Evolutionary conservation across 2,888 invertebrate genomes (phyloP).

Genomic region (Adineta ricciae): DNA sequence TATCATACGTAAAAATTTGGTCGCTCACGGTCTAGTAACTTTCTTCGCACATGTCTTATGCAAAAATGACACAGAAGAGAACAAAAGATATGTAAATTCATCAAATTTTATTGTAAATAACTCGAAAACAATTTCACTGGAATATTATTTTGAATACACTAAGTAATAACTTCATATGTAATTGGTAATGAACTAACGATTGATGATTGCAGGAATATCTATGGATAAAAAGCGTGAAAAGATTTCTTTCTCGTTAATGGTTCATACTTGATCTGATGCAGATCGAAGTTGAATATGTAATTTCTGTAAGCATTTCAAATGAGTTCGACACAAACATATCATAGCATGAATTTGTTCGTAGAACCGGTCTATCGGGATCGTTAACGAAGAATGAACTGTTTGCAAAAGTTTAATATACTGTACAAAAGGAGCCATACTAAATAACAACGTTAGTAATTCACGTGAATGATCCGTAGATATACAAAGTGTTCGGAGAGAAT

Average conservation of each 20-base stretch:
- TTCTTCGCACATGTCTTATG: no score
- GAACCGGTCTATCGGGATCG: background rate
- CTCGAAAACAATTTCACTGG: no score
- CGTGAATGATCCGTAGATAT: background rate
- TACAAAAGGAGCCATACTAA: background rate
- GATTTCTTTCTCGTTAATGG: background rate
- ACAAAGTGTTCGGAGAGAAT: background rate
- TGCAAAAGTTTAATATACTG: background rate
- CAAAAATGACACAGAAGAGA: no score
- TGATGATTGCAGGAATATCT: background rate
- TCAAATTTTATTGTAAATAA: no score
- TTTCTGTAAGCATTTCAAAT: background rate
- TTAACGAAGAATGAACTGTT: background rate
- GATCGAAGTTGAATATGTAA: background rate
- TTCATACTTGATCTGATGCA: background rate
- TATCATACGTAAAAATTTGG: no score
- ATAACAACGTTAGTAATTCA: background rate
- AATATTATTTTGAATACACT: background rate
- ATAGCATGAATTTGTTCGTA: background rate
- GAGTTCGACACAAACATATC: background rate
- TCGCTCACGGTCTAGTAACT: no score
- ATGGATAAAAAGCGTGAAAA: background rate
- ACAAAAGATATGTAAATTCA: no score
- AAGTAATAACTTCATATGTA: background rate
- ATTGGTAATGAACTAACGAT: background rate